Evolutionary conservation across 2,113 vertebrate species (phyloP), one percentile per base, ranked within the genome.

Genomic region (Paracanthobrama guichenoti): DNA sequence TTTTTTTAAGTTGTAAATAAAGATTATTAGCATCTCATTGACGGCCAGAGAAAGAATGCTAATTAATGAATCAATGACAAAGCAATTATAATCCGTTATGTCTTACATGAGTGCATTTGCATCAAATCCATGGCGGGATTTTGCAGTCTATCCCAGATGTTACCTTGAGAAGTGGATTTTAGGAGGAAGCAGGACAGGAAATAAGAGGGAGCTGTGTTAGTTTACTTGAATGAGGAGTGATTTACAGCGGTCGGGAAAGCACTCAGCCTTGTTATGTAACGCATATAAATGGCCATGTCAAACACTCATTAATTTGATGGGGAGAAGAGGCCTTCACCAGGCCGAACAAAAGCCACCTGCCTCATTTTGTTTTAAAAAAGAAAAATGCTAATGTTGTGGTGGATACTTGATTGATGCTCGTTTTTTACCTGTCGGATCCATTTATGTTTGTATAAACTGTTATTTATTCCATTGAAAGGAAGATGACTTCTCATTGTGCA

Each of bases 201-300:
- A 75, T 28, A 75, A 31, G 7, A 28, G 35, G 22, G 8, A 35
- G 73, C 73, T 31, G 24, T 73, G 42, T 59, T 59, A 62, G 59
- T 82, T 55, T 60, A 71, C 9, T 69, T 76, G 55, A 72, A 76
- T 24, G 20, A 60, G 50, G 16, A 14, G 62, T 88, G 81, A 84
- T 84, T 86, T 81, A 86, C 79, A 60, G 35, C 16, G 1, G 31
- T n/a, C 26, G 18, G 53, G 62, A 84, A 78, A 81, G 64, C 42
- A 84, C 84, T 86, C 81, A 78, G 62, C 67, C 79, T 84, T 48
- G 62, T 69, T 84, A 77, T 66, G 67, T 26, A 86, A 86, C 73
- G 53, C 66, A 75, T 81, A 84, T 84, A 84, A 84, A 88, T 84
- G 78, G n/a, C 50, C 31, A 60, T 82, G 64, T 86, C 85, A 74